Base-by-base conservation (phyloP, 2,113 vertebrate genomes). In the Phodopus roborovskii region DNA sequence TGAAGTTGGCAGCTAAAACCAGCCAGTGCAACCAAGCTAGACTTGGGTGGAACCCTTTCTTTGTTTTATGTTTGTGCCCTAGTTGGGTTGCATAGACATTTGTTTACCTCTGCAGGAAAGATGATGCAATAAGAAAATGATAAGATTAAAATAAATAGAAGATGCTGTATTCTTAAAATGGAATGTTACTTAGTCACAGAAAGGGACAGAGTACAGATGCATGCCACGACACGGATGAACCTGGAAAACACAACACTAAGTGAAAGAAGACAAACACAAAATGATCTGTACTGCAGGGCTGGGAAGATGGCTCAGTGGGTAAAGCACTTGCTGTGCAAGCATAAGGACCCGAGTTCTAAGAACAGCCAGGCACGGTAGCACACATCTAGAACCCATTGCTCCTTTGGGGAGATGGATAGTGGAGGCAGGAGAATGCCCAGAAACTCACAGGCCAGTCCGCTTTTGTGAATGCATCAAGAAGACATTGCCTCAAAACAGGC, bases 231-330 rank as follows among this genome's bases (percentile, higher is more conserved):
- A 17, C 81, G 42, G 17, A n/a, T 26, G n/a, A 89, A 58, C 3
- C 11, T 70, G 64, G 53, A 60, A 90, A 83, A 92, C 11, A 74
- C 62, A 7, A 77, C 39, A 19, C n/a, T 70, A 39, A 88, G 12
- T 74, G 89, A 87, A 64, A 86, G 17, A 92, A 95, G 30, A 7
- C 78, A 94, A 53, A 88, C 24, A 19, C 36, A 58, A 88, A 78
- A 83, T 60, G 62, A 39, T 19, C 62, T 1, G 22, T 4, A 42
- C 17, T 74, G 20, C 20, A 36, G 42, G 4, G 16, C 62, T 33
- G 17, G 42, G 39, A 11, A 85, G 10, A 48, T 48, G 83, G 8
- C 39, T 33, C 39, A 6, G 39, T 42, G 82, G 7, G 5, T 45
- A 24, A 84, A 64, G 10, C 16, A 28, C 24, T 30, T 30, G n/a